These are phyloP conservation scores for Pedetes capensis DNA, from an alignment of 2,113 vertebrate species.

Conservation along the genomic window DNA sequence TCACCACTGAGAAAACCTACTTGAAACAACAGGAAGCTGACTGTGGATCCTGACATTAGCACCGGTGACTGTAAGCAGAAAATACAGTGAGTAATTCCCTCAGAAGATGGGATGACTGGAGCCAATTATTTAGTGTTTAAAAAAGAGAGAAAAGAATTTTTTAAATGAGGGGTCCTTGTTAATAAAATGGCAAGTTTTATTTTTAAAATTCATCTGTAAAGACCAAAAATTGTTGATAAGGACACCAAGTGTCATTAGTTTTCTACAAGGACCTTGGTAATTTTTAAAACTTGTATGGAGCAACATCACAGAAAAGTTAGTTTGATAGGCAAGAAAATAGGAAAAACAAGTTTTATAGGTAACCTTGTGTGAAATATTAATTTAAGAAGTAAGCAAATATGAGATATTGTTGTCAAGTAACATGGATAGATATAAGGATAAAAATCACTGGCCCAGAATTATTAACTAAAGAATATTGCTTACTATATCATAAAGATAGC, in stretches of 20 bases:
- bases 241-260: neutral
- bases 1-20: conserved; percentile 32
- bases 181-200: conserved; percentile 20
- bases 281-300: neutral
- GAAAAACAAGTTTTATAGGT: neutral
- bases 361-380: neutral
- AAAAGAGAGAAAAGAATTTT: too few relatives aligned
- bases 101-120: neutral
- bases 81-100: conserved; percentile 18
- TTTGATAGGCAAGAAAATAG: neutral
- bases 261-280: neutral
- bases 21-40: conserved; percentile 50
- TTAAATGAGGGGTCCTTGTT: neutral
- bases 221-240: neutral
- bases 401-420: neutral
- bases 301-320: neutral
- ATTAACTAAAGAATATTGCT: neutral
- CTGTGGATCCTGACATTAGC: neutral
- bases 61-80: neutral
- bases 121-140: neutral
- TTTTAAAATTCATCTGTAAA: conserved; percentile 38
- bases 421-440: neutral
- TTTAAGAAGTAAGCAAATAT: neutral
- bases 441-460: neutral
- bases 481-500: neutral